These are phyloP conservation scores for Ips typographus DNA, from an alignment of 1,140 invertebrate genomes.

Conservation along the genomic window DNA sequence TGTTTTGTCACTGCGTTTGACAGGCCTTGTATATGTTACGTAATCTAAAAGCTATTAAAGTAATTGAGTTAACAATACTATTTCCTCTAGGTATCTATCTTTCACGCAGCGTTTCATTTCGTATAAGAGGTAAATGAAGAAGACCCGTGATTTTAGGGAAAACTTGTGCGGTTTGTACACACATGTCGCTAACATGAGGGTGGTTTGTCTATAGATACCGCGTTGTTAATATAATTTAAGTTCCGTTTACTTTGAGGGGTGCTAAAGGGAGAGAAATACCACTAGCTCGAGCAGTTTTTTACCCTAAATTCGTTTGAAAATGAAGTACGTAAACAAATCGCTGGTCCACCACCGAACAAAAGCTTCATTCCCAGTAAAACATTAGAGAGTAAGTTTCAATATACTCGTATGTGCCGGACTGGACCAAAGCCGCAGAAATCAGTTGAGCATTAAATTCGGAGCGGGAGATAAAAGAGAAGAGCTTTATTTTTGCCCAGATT, in stretches of 20 bases:
- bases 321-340: too few relatives aligned
- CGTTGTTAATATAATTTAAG: conserved; percentile 30
- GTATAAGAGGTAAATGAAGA: conserved; percentile 39
- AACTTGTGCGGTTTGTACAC: conserved; percentile 29
- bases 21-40: background rate
- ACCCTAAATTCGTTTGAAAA: too few relatives aligned
- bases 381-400: conserved; percentile 27
- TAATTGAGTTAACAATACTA: conserved; percentile 21
- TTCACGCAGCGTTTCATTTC: conserved; percentile 42
- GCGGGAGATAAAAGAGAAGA: conserved; percentile 30
- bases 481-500: conserved; percentile 37
- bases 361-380: conserved; percentile 22
- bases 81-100: conserved; percentile 36
- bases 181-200: conserved; percentile 31
- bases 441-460: conserved; percentile 37
- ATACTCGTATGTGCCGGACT: conserved; percentile 20
- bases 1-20: background rate
- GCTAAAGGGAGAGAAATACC: background rate
- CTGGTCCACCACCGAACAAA: conserved; percentile 7
- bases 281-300: too few relatives aligned
- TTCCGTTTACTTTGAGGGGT: conserved; percentile 12
- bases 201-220: conserved; percentile 25
- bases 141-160: conserved; percentile 34
- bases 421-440: conserved; percentile 31
- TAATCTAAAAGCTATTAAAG: conserved; percentile 16